These are phyloP conservation scores for Neosalanx taihuensis DNA, from an alignment of 2,797 vertebrate genomes.

Conservation along the genomic window DNA sequence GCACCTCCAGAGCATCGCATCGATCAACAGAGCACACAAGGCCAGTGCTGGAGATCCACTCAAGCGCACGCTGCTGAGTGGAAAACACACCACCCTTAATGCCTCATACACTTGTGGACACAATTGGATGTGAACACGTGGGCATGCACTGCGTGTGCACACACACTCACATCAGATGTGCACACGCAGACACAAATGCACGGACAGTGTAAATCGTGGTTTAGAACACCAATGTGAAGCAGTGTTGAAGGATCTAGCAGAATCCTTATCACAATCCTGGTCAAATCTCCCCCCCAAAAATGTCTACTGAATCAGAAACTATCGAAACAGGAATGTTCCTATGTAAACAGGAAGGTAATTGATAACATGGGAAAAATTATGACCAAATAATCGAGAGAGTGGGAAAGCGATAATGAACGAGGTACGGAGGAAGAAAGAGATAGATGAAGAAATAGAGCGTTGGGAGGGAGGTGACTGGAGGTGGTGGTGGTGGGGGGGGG, in stretches of 20 bases:
- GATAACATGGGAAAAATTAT: no score
- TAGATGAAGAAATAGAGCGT: no score
- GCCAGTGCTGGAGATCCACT: conserved; percentile 51
- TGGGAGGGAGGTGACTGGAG: not conserved
- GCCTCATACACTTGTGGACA: not conserved
- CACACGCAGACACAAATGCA: not conserved
- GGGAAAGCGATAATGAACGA: not conserved
- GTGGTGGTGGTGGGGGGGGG: no score
- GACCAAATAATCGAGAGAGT: not conserved
- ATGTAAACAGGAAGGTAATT: no score
- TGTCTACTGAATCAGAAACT: not conserved
- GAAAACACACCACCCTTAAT: conserved; percentile 42
- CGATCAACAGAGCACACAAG: conserved; percentile 63
- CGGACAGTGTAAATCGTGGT: not conserved
- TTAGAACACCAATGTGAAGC: not conserved
- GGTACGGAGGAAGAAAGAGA: no score
- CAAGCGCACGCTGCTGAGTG: conserved; percentile 28
- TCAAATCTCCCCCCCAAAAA: not conserved
- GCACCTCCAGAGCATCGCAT: conserved; percentile 61
- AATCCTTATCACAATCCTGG: no score
- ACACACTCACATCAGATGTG: no score
- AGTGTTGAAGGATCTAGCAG: not conserved
- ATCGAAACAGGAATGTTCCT: not conserved
- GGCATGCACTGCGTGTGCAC: no score
- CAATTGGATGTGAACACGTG: not conserved